Percentiles rank a stretch among this genome's conserved stretches.
phyloP scores from a whole-genome alignment of 2,113 vertebrate genomes.

The Chelonoidis abingdonii region DNA sequence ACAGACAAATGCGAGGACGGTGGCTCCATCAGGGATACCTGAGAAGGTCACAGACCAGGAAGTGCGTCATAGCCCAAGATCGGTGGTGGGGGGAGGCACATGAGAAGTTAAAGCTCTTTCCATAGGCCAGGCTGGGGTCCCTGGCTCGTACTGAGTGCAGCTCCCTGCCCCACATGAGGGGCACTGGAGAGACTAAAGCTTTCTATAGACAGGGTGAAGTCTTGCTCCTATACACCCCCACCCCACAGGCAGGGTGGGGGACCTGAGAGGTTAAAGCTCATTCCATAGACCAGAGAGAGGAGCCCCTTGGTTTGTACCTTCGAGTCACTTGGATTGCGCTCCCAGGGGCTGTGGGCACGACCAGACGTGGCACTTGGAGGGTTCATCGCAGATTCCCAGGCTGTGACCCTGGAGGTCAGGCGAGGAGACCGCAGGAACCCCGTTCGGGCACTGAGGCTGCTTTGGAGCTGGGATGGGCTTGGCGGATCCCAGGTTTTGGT shows the following conservation, averaged over 20 bases:
- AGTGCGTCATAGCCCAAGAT: background rate
- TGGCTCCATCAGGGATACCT: too few relatives aligned
- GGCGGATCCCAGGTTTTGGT: background rate
- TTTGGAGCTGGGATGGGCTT: background rate
- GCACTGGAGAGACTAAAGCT: background rate
- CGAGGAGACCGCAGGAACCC: background rate
- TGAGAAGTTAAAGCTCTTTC: background rate
- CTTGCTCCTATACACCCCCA: rapidly evolving
- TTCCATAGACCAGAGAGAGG: background rate
- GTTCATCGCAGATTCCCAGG: background rate
- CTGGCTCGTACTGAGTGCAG: background rate
- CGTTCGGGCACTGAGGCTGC: background rate
- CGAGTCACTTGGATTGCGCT: background rate
- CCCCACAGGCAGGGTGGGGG: too few relatives aligned
- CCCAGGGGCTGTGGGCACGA: background rate
- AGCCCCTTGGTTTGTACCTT: background rate
- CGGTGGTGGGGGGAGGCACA: background rate
- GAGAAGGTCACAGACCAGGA: too few relatives aligned
- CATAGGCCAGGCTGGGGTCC: background rate
- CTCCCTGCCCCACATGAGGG: background rate
- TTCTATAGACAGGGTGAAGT: rapidly evolving
- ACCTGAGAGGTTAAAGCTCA: background rate
- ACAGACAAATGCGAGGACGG: background rate
- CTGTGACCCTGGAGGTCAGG: background rate
- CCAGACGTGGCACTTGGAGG: background rate